A percentile compares a stretch with the other conserved stretches of the same genome.
phyloP scores from a whole-genome alignment of 1,140 invertebrate species.

The Hycleus cichorii region DNA sequence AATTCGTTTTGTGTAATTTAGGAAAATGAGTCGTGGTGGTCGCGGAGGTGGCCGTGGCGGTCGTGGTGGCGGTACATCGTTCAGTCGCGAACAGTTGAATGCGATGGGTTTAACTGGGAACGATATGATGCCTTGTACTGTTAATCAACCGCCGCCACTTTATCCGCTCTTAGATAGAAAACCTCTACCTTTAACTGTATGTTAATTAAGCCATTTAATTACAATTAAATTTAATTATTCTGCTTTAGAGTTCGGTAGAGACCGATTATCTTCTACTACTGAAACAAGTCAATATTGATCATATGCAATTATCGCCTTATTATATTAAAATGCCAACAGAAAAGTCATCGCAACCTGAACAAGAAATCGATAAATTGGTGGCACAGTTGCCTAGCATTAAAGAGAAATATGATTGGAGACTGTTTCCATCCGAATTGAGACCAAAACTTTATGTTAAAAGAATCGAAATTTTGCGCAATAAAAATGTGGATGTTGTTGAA shows the following conservation, averaged over 20 bases:
- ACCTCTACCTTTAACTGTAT: slow-evolving; percentile 43
- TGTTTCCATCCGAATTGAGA: slow-evolving; percentile 50
- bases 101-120: slow-evolving; percentile 48
- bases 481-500: slow-evolving; percentile 40
- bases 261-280: slow-evolving; percentile 51
- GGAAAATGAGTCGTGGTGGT: slow-evolving; percentile 26
- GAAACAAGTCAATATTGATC: slow-evolving; percentile 52
- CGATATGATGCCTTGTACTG: slow-evolving; percentile 52
- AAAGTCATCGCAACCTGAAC: slow-evolving; percentile 52
- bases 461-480: slow-evolving; percentile 16
- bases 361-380: slow-evolving; percentile 59
- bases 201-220: neutral
- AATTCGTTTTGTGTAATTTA: neutral
- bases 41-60: slow-evolving; percentile 40
- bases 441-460: slow-evolving; percentile 41
- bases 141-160: slow-evolving; percentile 57
- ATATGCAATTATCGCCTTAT: slow-evolving; percentile 49
- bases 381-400: slow-evolving; percentile 40
- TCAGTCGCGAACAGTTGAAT: slow-evolving; percentile 53
- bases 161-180: slow-evolving; percentile 58
- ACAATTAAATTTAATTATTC: slow-evolving; percentile 4
- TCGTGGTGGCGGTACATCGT: slow-evolving; percentile 47
- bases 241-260: slow-evolving; percentile 40
- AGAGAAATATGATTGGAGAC: slow-evolving; percentile 48
- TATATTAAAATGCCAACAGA: slow-evolving; percentile 39